These are phyloP conservation scores for Microplitis demolitor DNA, from an alignment of 1,140 invertebrate species.

Conservation along the genomic window DNA sequence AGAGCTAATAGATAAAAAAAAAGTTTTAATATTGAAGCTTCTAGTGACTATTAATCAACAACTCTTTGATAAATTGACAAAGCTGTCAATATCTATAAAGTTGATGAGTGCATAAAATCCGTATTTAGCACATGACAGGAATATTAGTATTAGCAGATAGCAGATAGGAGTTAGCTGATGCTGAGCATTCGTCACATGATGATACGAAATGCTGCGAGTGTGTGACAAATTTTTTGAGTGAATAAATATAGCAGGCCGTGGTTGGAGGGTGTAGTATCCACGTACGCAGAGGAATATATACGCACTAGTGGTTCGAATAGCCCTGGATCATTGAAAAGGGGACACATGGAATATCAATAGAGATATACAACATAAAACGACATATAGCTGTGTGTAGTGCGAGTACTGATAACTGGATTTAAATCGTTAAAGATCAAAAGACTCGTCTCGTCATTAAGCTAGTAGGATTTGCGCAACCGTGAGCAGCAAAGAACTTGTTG, in stretches of 20 bases:
- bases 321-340: conserved; percentile 21
- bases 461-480: conserved; percentile 6
- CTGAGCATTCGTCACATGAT: background rate
- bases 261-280: background rate
- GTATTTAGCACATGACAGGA: background rate
- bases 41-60: background rate
- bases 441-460: conserved; percentile 31
- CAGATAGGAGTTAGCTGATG: too few relatives aligned
- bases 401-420: conserved; percentile 49
- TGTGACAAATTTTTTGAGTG: conserved; percentile 42
- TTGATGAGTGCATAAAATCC: conserved; percentile 2
- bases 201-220: conserved; percentile 17
- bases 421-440: conserved; percentile 57
- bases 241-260: conserved; percentile 46
- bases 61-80: background rate
- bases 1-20: background rate
- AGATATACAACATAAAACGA: too few relatives aligned
- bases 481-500: background rate
- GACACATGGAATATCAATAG: background rate
- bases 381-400: background rate
- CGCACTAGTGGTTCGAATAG: conserved; percentile 30
- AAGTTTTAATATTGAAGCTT: background rate
- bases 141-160: too few relatives aligned
- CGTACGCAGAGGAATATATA: conserved; percentile 15
- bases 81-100: background rate